These are phyloP conservation scores for Neodiprion virginianus DNA, from an alignment of 1,140 invertebrate species.

Conservation along the genomic window DNA sequence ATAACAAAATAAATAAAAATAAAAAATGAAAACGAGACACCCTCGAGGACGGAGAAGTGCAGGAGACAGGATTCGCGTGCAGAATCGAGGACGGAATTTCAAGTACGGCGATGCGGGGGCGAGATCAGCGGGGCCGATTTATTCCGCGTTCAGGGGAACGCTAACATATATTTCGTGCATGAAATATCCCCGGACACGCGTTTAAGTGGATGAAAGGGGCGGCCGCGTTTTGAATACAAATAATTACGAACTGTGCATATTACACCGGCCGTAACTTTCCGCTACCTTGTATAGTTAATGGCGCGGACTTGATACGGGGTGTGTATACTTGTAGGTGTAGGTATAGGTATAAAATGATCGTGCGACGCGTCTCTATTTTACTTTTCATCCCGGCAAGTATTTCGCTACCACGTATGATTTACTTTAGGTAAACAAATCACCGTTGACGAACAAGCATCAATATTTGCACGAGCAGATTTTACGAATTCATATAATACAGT, in stretches of 20 bases:
- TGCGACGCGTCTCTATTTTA: too few species aligned
- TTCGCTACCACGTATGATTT: too few species aligned
- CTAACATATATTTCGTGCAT: constrained; percentile 7
- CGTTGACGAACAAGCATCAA: too few species aligned
- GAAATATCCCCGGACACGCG: constrained; percentile 4
- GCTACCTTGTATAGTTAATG: neutral
- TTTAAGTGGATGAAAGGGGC: constrained; percentile 3
- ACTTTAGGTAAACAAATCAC: too few species aligned
- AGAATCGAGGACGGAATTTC: constrained; percentile 1
- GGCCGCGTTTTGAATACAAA: neutral
- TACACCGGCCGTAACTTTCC: neutral
- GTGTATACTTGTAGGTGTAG: neutral
- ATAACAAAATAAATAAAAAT: neutral
- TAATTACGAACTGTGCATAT: neutral
- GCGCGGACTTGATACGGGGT: neutral
- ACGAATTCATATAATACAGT: too few species aligned
- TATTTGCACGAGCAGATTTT: too few species aligned
- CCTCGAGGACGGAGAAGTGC: neutral
- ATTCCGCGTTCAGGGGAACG: constrained; percentile 3
- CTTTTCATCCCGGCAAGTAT: too few species aligned
- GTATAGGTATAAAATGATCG: neutral
- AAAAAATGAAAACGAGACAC: neutral
- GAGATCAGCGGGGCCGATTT: neutral
- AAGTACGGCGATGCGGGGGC: neutral
- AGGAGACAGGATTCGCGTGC: neutral